Percentiles rank a stretch among this genome's conserved stretches.
Evolutionary conservation across 2,888 invertebrate species (phyloP).

Genomic region (Cephus spinipes): DNA sequence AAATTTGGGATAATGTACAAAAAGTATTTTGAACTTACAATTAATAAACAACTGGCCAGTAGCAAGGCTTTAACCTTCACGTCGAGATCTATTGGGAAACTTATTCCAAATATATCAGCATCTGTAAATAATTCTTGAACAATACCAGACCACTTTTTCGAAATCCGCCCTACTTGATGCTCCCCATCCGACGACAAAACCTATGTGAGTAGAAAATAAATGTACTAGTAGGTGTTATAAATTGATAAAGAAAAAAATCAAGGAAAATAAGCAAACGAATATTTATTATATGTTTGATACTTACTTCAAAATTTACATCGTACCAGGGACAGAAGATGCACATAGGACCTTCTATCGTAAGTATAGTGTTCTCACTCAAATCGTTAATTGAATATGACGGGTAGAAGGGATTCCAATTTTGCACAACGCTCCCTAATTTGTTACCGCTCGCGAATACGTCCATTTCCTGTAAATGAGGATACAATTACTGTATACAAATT

Average conservation of each 20-base stretch:
- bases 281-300: slow-evolving; percentile 32
- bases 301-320: slow-evolving; percentile 85
- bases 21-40: slow-evolving; percentile 72
- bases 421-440: slow-evolving; percentile 78
- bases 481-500: slow-evolving; percentile 14
- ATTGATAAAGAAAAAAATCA: slow-evolving; percentile 9
- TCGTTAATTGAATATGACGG: slow-evolving; percentile 83
- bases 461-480: slow-evolving; percentile 70
- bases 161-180: slow-evolving; percentile 85
- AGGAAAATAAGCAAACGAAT: not conserved
- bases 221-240: slow-evolving; percentile 18
- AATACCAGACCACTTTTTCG: slow-evolving; percentile 90
- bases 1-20: slow-evolving; percentile 15
- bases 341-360: slow-evolving; percentile 84
- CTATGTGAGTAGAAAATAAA: slow-evolving; percentile 66
- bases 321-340: slow-evolving; percentile 82
- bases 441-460: slow-evolving; percentile 79
- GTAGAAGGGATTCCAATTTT: slow-evolving; percentile 81
- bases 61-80: slow-evolving; percentile 85
- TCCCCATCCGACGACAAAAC: slow-evolving; percentile 81
- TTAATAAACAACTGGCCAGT: slow-evolving; percentile 82
- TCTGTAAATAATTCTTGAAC: slow-evolving; percentile 86
- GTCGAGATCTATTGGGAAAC: slow-evolving; percentile 92
- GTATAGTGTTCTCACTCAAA: slow-evolving; percentile 78
- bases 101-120: slow-evolving; percentile 88